Evolutionary conservation across 2,113 vertebrate genomes (phyloP).

Genomic region (Bos indicus): DNA sequence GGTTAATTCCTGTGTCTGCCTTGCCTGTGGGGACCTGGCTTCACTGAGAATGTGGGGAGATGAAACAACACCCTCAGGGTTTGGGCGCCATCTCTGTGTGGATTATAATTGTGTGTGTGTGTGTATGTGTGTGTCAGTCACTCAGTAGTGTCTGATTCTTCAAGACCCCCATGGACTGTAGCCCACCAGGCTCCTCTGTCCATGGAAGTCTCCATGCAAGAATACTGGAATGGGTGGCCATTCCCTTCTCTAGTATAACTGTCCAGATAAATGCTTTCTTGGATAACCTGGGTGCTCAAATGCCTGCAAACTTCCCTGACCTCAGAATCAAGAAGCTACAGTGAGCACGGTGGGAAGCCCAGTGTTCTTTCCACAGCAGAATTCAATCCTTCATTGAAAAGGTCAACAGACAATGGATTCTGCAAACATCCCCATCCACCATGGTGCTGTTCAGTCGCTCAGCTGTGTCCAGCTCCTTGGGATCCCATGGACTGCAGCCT

Average conservation of each 20-base stretch:
- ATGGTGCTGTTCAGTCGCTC: fast-evolving
- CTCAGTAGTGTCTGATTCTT: neutral
- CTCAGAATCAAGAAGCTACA: fast-evolving
- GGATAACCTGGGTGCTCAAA: neutral
- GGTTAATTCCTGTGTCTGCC: too few species aligned
- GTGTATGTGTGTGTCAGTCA: neutral
- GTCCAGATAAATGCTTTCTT: neutral
- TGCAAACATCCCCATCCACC: neutral
- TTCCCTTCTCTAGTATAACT: neutral
- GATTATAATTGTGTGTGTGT: too few species aligned
- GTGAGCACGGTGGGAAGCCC: neutral
- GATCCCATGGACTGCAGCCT: neutral
- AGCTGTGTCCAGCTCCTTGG: fast-evolving
- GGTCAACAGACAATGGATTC: neutral
- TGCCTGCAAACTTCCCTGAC: neutral
- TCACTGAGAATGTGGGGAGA: neutral
- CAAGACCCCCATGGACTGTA: neutral
- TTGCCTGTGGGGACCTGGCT: neutral
- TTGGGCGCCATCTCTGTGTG: neutral
- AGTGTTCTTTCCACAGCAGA: neutral
- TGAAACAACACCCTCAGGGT: fast-evolving
- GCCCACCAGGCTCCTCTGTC: neutral
- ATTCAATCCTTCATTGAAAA: neutral
- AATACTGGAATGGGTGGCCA: neutral
- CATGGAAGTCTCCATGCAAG: neutral